Evolutionary conservation across 2,113 vertebrate species (phyloP).

Genomic region (Helogale parvula): DNA sequence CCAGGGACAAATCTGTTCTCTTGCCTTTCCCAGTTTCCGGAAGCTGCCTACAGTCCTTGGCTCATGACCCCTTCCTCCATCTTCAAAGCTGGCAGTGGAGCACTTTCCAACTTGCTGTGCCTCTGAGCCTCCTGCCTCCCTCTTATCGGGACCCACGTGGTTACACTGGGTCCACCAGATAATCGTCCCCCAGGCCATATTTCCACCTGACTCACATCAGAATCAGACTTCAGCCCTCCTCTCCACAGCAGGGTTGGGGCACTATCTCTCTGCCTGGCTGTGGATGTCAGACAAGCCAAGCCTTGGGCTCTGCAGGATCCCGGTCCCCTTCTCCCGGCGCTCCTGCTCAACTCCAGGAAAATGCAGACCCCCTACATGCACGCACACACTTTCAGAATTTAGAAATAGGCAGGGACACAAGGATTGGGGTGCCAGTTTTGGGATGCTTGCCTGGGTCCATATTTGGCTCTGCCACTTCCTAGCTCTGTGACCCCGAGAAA

Average conservation of each 20-base stretch:
- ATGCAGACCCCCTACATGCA: neutral
- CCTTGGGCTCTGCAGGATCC: neutral
- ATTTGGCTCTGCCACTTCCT: neutral
- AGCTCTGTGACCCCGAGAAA: neutral
- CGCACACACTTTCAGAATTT: neutral
- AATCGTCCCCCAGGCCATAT: neutral
- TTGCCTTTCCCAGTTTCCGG: neutral
- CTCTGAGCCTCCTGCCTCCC: neutral
- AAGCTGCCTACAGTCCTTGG: neutral
- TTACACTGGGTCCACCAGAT: accelerated
- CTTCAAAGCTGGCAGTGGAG: neutral
- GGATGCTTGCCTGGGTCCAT: neutral
- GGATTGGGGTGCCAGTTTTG: neutral
- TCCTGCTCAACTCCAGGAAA: neutral
- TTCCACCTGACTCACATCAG: neutral
- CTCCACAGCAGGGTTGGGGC: neutral
- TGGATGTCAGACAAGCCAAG: neutral
- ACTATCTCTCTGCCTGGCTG: neutral
- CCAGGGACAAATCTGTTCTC: too few relatives aligned
- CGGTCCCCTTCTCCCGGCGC: neutral
- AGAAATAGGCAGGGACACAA: neutral
- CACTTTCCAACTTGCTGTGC: neutral
- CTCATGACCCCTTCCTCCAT: neutral
- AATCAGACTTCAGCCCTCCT: neutral
- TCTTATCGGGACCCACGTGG: neutral